Conservation (phyloP, 2,888 invertebrate species). For the Ochropleura plecta region DNA sequence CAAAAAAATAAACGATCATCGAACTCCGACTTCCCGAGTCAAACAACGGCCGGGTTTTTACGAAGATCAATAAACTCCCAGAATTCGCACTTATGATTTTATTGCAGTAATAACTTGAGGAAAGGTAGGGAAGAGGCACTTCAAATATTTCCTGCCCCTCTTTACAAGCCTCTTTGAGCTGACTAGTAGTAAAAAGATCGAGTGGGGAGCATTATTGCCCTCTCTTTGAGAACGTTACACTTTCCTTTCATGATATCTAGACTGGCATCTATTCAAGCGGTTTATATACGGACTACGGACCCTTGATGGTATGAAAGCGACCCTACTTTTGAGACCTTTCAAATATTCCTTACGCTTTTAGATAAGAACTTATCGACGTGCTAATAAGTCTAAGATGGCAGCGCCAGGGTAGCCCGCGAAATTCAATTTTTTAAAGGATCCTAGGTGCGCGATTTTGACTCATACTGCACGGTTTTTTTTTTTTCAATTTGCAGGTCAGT, state of each 20-base stretch:
- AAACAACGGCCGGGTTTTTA: constrained; percentile 38
- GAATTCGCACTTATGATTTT: constrained; percentile 39
- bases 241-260: constrained; percentile 34
- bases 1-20: background rate
- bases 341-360: constrained; percentile 7
- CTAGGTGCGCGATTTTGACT: too few relatives aligned
- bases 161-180: background rate
- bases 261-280: constrained; percentile 25
- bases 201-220: constrained; percentile 29
- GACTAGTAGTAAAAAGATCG: constrained; percentile 35
- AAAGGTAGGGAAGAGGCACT: constrained; percentile 9
- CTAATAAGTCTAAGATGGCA: background rate
- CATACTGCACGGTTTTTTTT: too few relatives aligned
- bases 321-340: constrained; percentile 17
- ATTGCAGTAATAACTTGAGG: constrained; percentile 15
- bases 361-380: background rate
- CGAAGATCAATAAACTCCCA: constrained; percentile 51
- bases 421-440: too few relatives aligned
- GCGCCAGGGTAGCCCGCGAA: too few relatives aligned
- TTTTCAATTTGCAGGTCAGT: too few relatives aligned
- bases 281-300: constrained; percentile 1
- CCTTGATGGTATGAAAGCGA: constrained; percentile 14
- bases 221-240: constrained; percentile 27
- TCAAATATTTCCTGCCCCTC: constrained; percentile 20
- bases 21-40: background rate